Conservation (phyloP, 2,888 invertebrate genomes). For the Clusia tigrina region DNA sequence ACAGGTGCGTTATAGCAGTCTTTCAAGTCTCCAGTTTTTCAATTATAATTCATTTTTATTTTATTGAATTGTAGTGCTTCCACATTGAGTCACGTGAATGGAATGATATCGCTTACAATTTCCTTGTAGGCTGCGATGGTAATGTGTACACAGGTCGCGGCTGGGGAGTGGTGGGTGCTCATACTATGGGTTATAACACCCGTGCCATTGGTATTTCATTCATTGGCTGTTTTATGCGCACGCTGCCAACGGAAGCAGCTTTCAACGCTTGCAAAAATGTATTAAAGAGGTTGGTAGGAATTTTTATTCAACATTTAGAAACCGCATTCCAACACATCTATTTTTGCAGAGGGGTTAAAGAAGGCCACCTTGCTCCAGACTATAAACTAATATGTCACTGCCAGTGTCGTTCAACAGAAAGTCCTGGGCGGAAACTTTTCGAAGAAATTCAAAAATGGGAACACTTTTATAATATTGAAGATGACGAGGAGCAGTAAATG, state of each 20-base stretch:
- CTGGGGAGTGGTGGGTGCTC: slow-evolving; percentile 68
- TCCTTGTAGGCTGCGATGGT: slow-evolving; percentile 69
- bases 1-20: slow-evolving; percentile 55
- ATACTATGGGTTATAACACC: slow-evolving; percentile 67
- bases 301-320: neutral
- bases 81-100: slow-evolving; percentile 67
- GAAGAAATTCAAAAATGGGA: slow-evolving; percentile 68
- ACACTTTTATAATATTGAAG: slow-evolving; percentile 59
- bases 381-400: slow-evolving; percentile 67
- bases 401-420: slow-evolving; percentile 66
- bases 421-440: slow-evolving; percentile 67
- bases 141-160: slow-evolving; percentile 69
- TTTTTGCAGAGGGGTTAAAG: slow-evolving; percentile 62
- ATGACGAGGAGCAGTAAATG: slow-evolving; percentile 30
- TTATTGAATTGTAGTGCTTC: slow-evolving; percentile 53
- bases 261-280: slow-evolving; percentile 64
- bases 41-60: neutral
- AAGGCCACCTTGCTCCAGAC: slow-evolving; percentile 64
- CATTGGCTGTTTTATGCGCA: slow-evolving; percentile 67
- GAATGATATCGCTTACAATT: slow-evolving; percentile 68
- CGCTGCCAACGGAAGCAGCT: slow-evolving; percentile 62
- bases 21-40: neutral
- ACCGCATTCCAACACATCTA: slow-evolving; percentile 9
- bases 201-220: slow-evolving; percentile 67
- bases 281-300: slow-evolving; percentile 47